Percentiles rank a stretch among this genome's conserved stretches.
phyloP scores from a whole-genome alignment of 2,888 invertebrate genomes.

The Heteromurus nitidus region DNA sequence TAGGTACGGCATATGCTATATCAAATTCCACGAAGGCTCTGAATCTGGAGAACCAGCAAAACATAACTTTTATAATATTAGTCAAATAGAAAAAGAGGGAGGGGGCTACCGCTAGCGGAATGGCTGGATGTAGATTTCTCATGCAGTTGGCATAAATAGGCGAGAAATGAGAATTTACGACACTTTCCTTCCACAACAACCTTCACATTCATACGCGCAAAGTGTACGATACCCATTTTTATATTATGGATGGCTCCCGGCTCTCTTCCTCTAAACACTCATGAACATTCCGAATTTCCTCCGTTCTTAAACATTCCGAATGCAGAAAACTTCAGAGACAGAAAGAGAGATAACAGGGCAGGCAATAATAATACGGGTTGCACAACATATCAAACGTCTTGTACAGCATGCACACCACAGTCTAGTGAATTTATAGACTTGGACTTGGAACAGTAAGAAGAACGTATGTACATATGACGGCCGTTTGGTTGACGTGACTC shows the following conservation, averaged over 20 bases:
- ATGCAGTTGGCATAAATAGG: constrained; percentile 41
- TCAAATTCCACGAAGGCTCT: no score
- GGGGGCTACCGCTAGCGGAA: constrained; percentile 1
- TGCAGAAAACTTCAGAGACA: not conserved
- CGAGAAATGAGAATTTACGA: constrained; percentile 50
- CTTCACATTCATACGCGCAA: constrained; percentile 21
- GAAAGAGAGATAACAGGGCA: not conserved
- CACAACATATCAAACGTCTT: not conserved
- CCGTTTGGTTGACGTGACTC: no score
- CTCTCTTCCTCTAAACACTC: not conserved
- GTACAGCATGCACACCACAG: not conserved
- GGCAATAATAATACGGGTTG: not conserved
- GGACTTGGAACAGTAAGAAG: no score
- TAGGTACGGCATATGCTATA: no score
- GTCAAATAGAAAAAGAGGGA: not conserved
- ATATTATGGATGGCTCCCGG: not conserved
- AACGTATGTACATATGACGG: no score
- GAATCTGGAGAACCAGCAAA: no score
- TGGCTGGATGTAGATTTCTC: constrained; percentile 33
- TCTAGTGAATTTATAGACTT: not conserved
- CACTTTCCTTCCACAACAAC: constrained; percentile 39
- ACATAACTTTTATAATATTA: no score
- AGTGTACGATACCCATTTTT: not conserved
- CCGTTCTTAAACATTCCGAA: not conserved
- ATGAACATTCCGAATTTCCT: not conserved